Evolutionary conservation across 2,113 vertebrate genomes (phyloP).

Genomic region (Panurus biarmicus): DNA sequence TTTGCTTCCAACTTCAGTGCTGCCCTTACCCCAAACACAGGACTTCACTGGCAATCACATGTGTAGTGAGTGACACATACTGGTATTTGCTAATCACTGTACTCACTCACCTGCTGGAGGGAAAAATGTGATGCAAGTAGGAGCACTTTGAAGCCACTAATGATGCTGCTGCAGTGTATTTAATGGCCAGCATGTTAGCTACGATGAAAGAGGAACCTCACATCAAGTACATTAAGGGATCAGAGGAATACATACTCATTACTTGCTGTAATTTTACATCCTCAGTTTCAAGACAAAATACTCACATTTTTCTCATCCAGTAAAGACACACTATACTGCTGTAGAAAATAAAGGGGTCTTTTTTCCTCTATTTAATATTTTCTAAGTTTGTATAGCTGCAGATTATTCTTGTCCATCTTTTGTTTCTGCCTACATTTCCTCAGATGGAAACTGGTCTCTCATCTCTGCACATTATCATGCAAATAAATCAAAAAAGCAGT

Average conservation of each 20-base stretch:
- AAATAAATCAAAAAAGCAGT: background rate
- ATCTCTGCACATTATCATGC: background rate
- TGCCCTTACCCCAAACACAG: background rate
- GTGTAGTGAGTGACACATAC: background rate
- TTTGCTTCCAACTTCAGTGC: background rate
- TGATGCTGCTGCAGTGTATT: conserved; percentile 50
- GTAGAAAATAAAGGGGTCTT: background rate
- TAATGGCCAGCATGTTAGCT: conserved; percentile 50
- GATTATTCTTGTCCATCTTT: background rate
- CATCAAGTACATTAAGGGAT: conserved; percentile 62
- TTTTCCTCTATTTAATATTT: background rate
- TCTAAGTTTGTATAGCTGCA: background rate
- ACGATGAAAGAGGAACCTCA: conserved; percentile 59
- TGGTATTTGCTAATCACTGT: conserved; percentile 9
- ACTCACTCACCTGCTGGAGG: conserved; percentile 30
- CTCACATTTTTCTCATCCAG: conserved; percentile 15
- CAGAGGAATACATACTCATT: conserved; percentile 60
- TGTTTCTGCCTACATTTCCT: background rate
- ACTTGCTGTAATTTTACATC: conserved; percentile 49
- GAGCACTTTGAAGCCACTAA: conserved; percentile 58
- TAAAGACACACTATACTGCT: background rate
- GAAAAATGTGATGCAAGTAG: conserved; percentile 43
- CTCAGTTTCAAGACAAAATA: conserved; percentile 35
- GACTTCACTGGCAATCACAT: background rate
- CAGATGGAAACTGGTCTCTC: background rate